Evolutionary conservation across 2,113 vertebrate species (phyloP), one percentile per base, ranked within the genome.

Genomic region (Zosterops borbonicus): DNA sequence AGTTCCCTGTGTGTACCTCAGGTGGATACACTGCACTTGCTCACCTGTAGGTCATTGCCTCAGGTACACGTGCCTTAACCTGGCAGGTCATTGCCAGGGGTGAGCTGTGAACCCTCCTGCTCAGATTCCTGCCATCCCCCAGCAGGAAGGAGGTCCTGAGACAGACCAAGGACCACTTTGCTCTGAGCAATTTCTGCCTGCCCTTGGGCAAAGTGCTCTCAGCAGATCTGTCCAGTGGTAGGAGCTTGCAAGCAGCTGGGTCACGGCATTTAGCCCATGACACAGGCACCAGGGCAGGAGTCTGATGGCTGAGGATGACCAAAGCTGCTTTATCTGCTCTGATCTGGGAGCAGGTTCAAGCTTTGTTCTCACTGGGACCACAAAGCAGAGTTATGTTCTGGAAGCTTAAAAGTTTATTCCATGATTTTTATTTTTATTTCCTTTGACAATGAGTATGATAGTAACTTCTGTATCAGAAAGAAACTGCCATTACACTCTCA

Each of bases 51-150:
- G 9, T 60, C 31, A 24, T 25, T 64, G 44, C 29, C 27, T 3
- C 0, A 8, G 24, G 12, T 44, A 8, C 25, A 5, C 0, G 21
- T 37, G 62, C 63, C 83, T 52, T 21, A 27, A 27, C 49, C 6
- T 52, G 41, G 29, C 83, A 76, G 56, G 16, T 41, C 33, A 31
- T n/a, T 52, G 41, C 42, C 31, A 5, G 5, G 47, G 22, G 13
- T n/a, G 92, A 79, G 47, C 62, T 68, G 42, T 10, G 60, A 62
- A 35, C 33, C 13, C 5, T 83, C 20, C 64, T 81, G 21, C 21
- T 28, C 33, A 28, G 60, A 6, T 9, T 28, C 12, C 52, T 78
- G 44, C 73, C 55, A 60, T 68, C 59, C 41, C 65, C 55, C 78
- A 37, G 24, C 69, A 65, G 50, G 31, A 80, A 37, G 14, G 25